These are phyloP conservation scores for Scophthalmus maximus DNA, from an alignment of 2,113 vertebrate genomes.

Conservation along the genomic window DNA sequence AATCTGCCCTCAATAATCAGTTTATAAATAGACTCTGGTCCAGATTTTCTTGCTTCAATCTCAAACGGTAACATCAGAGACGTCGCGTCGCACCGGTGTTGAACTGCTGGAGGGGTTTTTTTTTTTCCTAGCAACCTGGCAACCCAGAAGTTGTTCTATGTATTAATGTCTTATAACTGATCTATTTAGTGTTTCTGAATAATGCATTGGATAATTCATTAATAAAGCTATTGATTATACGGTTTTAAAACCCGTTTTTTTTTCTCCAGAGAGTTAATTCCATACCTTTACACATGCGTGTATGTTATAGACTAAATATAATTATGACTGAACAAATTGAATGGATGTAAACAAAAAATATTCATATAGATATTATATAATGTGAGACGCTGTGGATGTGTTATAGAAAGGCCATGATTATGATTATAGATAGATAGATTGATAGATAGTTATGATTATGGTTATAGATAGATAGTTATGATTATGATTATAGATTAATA, in stretches of 20 bases:
- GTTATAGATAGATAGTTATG: neutral
- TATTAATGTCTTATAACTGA: neutral
- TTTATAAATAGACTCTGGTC: too few species aligned
- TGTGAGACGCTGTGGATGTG: neutral
- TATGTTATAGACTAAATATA: too few species aligned
- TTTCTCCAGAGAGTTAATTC: too few species aligned
- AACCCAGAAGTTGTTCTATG: neutral
- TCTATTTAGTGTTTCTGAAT: neutral
- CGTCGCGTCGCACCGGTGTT: too few species aligned
- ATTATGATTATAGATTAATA: neutral
- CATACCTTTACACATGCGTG: too few species aligned
- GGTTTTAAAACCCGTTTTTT: neutral
- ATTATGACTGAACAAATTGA: too few species aligned
- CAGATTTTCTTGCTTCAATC: too few species aligned
- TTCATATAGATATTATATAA: neutral
- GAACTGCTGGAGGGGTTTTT: neutral
- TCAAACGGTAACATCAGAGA: too few species aligned
- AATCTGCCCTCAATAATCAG: too few species aligned
- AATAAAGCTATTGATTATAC: neutral
- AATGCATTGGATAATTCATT: neutral
- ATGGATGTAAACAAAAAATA: too few species aligned
- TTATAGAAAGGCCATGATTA: neutral
- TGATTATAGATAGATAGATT: neutral
- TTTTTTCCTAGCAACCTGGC: neutral
- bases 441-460: neutral